Evolutionary conservation across 2,113 vertebrate genomes (phyloP).

Genomic region (Coptodon rendalli): DNA sequence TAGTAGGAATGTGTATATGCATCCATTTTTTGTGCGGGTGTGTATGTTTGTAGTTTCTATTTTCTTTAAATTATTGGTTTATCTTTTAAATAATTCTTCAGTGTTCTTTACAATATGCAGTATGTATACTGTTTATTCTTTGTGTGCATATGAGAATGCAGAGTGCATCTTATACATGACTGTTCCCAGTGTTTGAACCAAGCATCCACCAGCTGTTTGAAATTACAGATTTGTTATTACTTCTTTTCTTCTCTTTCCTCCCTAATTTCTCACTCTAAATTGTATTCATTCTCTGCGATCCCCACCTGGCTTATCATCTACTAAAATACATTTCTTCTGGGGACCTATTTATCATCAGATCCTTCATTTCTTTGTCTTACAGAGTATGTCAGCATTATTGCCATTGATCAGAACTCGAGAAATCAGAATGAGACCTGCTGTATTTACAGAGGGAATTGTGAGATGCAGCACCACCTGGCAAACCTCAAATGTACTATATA

Average conservation of each 20-base stretch:
- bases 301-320: neutral
- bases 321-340: neutral
- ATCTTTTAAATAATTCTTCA: neutral
- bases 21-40: neutral
- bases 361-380: neutral
- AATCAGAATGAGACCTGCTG: neutral
- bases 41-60: neutral
- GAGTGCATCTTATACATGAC: neutral
- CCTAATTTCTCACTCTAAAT: neutral
- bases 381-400: neutral
- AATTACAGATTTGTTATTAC: neutral
- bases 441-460: neutral
- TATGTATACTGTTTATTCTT: neutral
- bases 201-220: neutral
- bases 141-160: neutral
- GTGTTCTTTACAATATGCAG: neutral
- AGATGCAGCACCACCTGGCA: neutral
- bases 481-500: neutral
- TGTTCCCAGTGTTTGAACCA: neutral
- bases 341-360: neutral
- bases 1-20: neutral
- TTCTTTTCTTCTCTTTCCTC: neutral
- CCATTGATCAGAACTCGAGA: neutral
- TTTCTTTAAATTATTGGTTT: neutral
- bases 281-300: neutral